Conservation (phyloP, 1,140 invertebrate genomes). For the Eurosta solidaginis region DNA sequence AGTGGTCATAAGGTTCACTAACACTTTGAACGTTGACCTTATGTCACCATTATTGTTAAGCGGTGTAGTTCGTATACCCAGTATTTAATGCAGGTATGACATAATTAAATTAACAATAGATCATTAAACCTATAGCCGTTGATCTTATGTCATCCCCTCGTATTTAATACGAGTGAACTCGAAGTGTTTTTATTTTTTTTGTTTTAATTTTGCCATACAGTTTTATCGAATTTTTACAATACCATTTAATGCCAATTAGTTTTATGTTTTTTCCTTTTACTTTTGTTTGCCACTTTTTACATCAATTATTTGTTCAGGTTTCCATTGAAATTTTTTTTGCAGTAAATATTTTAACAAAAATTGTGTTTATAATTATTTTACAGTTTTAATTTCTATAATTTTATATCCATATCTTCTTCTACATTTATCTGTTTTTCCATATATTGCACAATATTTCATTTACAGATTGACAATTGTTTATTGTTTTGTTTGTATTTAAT, state of each 20-base stretch:
- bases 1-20: too few relatives aligned
- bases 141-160: too few relatives aligned
- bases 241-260: background rate
- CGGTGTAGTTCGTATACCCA: too few relatives aligned
- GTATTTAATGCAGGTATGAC: too few relatives aligned
- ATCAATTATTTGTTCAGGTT: slow-evolving; percentile 33
- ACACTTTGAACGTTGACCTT: too few relatives aligned
- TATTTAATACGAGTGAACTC: too few relatives aligned
- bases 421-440: background rate
- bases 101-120: too few relatives aligned
- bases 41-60: too few relatives aligned
- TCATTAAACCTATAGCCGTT: too few relatives aligned
- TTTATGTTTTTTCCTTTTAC: background rate
- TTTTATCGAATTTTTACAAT: too few relatives aligned
- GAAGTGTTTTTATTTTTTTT: too few relatives aligned
- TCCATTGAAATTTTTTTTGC: slow-evolving; percentile 31
- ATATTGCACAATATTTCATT: background rate
- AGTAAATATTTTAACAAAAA: background rate
- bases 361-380: background rate
- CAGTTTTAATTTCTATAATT: background rate
- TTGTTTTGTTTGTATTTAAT: background rate
- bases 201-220: too few relatives aligned
- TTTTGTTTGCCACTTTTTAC: slow-evolving; percentile 22
- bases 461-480: slow-evolving; percentile 10
- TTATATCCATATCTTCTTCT: background rate